phyloP scores from a whole-genome alignment of 2,888 invertebrate species.

The Papilio protenor region DNA sequence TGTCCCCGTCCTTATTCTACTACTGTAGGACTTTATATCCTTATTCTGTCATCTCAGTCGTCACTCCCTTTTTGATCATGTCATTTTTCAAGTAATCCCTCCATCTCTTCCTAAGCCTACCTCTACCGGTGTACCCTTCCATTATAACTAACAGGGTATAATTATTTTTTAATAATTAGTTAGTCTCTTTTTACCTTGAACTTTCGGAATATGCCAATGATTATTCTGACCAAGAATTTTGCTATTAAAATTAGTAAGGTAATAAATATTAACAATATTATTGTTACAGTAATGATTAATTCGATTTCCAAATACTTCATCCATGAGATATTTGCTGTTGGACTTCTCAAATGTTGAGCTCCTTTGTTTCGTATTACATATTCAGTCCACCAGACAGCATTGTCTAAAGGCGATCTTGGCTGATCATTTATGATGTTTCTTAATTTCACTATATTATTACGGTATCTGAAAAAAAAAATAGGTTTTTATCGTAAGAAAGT shows the following conservation, averaged over 20 bases:
- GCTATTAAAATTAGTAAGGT: background rate
- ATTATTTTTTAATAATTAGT: too few relatives aligned
- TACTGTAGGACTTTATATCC: too few relatives aligned
- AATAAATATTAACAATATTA: conserved; percentile 22
- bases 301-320: conserved; percentile 52
- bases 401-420: conserved; percentile 64
- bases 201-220: background rate
- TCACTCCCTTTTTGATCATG: too few relatives aligned
- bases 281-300: conserved; percentile 46
- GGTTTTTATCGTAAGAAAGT: too few relatives aligned
- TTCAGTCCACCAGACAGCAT: conserved; percentile 77
- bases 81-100: too few relatives aligned
- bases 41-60: too few relatives aligned
- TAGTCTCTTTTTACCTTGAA: conserved; percentile 23
- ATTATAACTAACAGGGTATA: too few relatives aligned
- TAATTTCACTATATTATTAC: conserved; percentile 53
- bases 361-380: conserved; percentile 67
- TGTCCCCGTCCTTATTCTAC: too few relatives aligned
- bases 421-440: conserved; percentile 63
- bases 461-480: conserved; percentile 46
- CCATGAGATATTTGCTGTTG: conserved; percentile 55
- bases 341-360: conserved; percentile 55
- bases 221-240: background rate
- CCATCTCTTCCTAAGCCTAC: too few relatives aligned
- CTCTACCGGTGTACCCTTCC: too few relatives aligned